A percentile compares a stretch with the other conserved stretches of the same genome.
Conservation (phyloP, 2,797 vertebrate species). For the Hippopotamyrus pictus region DNA sequence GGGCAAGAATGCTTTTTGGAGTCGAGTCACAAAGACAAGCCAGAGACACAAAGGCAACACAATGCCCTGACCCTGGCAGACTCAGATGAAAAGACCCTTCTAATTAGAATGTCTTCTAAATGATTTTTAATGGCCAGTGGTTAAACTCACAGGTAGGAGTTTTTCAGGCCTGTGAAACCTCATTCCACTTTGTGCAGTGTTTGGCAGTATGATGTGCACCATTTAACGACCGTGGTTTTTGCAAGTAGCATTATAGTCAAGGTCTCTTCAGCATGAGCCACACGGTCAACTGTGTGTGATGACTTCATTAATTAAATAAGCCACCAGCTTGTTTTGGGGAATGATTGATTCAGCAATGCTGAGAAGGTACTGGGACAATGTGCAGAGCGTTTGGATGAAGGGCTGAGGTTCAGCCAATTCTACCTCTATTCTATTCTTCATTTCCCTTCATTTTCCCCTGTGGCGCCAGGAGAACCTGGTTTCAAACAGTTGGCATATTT, state of each 20-base stretch:
- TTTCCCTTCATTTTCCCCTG: background rate
- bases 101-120: background rate
- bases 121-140: background rate
- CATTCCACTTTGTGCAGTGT: background rate
- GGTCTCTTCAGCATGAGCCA: background rate
- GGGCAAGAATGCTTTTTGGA: background rate
- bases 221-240: background rate
- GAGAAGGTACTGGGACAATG: background rate
- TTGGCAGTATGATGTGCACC: background rate
- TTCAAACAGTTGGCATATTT: background rate
- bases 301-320: conserved; percentile 4
- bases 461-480: background rate
- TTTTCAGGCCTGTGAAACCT: background rate
- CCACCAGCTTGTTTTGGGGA: conserved; percentile 9
- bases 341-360: background rate
- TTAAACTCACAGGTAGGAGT: background rate
- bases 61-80: background rate
- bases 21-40: background rate
- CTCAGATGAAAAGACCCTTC: background rate
- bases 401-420: background rate
- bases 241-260: background rate
- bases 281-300: background rate
- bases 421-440: background rate
- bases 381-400: background rate
- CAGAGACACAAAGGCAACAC: background rate